A percentile compares a stretch with the other conserved stretches of the same genome.
Evolutionary conservation across 1,140 invertebrate genomes (phyloP).

Genomic region (Oscheius sp.): DNA sequence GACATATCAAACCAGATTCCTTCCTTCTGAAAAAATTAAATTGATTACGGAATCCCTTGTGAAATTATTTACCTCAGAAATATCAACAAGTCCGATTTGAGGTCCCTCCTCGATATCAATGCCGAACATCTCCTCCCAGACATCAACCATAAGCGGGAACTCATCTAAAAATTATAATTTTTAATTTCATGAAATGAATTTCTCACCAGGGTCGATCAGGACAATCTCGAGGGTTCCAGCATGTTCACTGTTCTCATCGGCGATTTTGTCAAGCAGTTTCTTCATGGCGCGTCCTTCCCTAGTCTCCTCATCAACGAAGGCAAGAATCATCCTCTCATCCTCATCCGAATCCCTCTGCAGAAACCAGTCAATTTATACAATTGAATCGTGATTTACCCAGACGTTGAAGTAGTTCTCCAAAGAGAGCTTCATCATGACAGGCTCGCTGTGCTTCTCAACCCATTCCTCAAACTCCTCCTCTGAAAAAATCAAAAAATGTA

Average conservation of each 20-base stretch:
- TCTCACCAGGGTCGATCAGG: slow-evolving; percentile 57
- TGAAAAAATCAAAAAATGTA: not conserved
- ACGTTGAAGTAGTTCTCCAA: slow-evolving; percentile 61
- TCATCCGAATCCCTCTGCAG: slow-evolving; percentile 59
- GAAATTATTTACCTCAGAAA: slow-evolving; percentile 48
- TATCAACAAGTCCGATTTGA: slow-evolving; percentile 60
- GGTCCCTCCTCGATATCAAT: slow-evolving; percentile 61
- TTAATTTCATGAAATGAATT: not conserved
- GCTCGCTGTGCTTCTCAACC: slow-evolving; percentile 60
- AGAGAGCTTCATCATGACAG: slow-evolving; percentile 60
- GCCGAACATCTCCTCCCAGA: slow-evolving; percentile 61
- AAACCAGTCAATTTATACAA: not conserved
- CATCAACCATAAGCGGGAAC: slow-evolving; percentile 61
- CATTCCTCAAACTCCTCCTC: slow-evolving; percentile 61
- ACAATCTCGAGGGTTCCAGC: slow-evolving; percentile 60
- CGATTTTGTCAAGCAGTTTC: slow-evolving; percentile 56
- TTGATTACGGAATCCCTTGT: not conserved
- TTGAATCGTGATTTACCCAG: slow-evolving; percentile 44
- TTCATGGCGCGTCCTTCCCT: slow-evolving; percentile 59
- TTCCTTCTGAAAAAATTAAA: slow-evolving; percentile 45
- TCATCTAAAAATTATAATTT: slow-evolving; percentile 49
- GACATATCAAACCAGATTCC: slow-evolving; percentile 61
- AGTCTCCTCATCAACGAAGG: slow-evolving; percentile 60
- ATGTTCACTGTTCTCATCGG: slow-evolving; percentile 60
- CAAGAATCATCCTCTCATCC: slow-evolving; percentile 56